Base-by-base conservation (phyloP, 2,797 vertebrate species). In the Geotrypetes seraphini region DNA sequence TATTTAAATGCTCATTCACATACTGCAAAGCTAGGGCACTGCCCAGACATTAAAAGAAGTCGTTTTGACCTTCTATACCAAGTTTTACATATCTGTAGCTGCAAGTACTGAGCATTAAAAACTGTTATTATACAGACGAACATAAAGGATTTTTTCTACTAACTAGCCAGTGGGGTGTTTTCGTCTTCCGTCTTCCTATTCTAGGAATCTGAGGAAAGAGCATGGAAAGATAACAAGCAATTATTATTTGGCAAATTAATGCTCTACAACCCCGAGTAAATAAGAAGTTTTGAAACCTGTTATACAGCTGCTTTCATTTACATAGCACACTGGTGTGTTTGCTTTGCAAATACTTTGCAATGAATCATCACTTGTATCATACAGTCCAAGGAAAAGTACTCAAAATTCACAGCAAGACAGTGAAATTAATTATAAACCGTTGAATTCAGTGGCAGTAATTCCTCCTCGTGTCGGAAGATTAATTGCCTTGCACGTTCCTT, bases 391-490 rank as follows among this genome's bases (percentile, higher is more conserved):
- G 81, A 83, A 81, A 84, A 84, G 77, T 79, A 81, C 80, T 84
- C 81, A 83, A 84, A 84, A 84, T 84, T 84, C 78, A 84, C 81
- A 84, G 81, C 78, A 81, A 84, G 81, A 83, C 74, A 78, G 83
- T 83, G 79, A 83, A 80, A 84, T 84, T 84, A 84, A 84, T 84
- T 84, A 84, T 83, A 84, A n/a, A 84, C 79, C 78, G 77, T 84
- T 80, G 79, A 84, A 81, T 79, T 80, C 78, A 79, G 75, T 79
- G 79, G 78, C 79, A 77, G 78, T 80, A 83, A 83, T 84, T 84
- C 78, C 78, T 79, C 73, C 75, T 79, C 77, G 81, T 81, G 79
- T 77, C 78, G 73, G 77, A 84, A 83, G 79, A 83, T 83, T 83
- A 84, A 84, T 81, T 84, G 78, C 78, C 80, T 83, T 83, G 79